phyloP scores from a whole-genome alignment of 2,888 invertebrate genomes.

The Dioctria rufipes region DNA sequence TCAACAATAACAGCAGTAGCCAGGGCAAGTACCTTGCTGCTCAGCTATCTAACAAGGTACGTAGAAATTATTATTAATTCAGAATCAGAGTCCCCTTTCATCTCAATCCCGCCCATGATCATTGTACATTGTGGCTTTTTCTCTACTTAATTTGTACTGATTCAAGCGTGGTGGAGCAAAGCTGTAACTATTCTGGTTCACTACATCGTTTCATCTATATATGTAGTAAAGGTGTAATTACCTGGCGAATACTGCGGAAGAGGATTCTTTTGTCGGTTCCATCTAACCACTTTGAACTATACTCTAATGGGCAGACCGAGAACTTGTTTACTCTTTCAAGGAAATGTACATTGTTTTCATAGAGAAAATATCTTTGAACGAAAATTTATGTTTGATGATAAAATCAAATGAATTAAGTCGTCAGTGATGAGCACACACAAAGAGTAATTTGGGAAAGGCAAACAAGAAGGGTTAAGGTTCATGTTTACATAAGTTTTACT shows the following conservation, averaged over 20 bases:
- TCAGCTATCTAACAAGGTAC: not conserved
- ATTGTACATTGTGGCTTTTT: not conserved
- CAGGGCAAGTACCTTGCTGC: conserved; percentile 3
- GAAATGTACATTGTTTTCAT: not conserved
- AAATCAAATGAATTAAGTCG: conserved; percentile 3
- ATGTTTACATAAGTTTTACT: not conserved
- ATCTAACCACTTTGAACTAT: not conserved
- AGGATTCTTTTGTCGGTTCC: not conserved
- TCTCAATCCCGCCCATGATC: not conserved
- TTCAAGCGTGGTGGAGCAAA: conserved; percentile 1
- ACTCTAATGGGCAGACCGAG: not conserved
- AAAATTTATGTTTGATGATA: not conserved
- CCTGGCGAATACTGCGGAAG: not conserved
- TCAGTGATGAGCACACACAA: not conserved
- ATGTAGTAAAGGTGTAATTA: not conserved
- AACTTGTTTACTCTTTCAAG: conserved; percentile 4
- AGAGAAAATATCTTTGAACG: not conserved
- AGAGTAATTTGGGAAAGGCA: not conserved
- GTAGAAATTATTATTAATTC: not conserved
- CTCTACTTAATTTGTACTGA: not conserved
- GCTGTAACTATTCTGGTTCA: not conserved
- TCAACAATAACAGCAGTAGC: conserved; percentile 6
- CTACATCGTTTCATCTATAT: not conserved
- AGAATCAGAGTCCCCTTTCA: not conserved
- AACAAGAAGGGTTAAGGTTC: not conserved